phyloP scores from a whole-genome alignment of 2,113 vertebrate genomes.

The Odontesthes bonariensis region DNA sequence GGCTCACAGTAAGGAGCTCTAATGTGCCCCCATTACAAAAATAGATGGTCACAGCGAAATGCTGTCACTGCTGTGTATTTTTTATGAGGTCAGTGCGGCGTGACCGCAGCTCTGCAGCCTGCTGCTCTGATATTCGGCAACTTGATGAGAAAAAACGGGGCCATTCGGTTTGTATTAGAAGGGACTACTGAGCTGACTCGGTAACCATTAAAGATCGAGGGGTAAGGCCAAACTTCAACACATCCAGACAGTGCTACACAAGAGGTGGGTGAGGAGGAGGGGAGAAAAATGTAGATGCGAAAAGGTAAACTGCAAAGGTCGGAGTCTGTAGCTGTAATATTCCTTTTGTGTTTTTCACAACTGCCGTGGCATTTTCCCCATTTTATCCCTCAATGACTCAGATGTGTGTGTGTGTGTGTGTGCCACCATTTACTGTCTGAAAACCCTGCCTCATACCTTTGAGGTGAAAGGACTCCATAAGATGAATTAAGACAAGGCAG shows the following conservation, averaged over 20 bases:
- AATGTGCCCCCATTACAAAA: slow-evolving; percentile 31
- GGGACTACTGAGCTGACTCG: slow-evolving; percentile 46
- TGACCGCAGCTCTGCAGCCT: slow-evolving; percentile 39
- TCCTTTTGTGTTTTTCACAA: slow-evolving; percentile 41
- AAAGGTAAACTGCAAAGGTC: slow-evolving; percentile 22
- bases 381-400: slow-evolving; percentile 62
- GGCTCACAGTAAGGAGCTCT: background rate
- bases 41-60: slow-evolving; percentile 46
- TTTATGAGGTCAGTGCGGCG: slow-evolving; percentile 45
- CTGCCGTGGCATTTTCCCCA: slow-evolving; percentile 55
- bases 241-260: slow-evolving; percentile 16
- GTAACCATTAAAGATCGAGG: slow-evolving; percentile 40
- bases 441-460: slow-evolving; percentile 34
- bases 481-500: background rate
- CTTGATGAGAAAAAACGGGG: slow-evolving; percentile 42
- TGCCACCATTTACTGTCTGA: slow-evolving; percentile 46
- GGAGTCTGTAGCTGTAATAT: slow-evolving; percentile 23
- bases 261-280: slow-evolving; percentile 10
- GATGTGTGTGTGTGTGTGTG: slow-evolving; percentile 19
- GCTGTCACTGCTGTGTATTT: slow-evolving; percentile 37
- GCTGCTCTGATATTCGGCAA: slow-evolving; percentile 20
- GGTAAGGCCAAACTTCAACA: slow-evolving; percentile 19
- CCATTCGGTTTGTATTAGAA: slow-evolving; percentile 42
- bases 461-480: slow-evolving; percentile 37
- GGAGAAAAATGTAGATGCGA: background rate